Evolutionary conservation across 30 jellyfish, hydroid and myxozoan species (phyloP).

Genomic region (Phacellophora camtschatica): DNA sequence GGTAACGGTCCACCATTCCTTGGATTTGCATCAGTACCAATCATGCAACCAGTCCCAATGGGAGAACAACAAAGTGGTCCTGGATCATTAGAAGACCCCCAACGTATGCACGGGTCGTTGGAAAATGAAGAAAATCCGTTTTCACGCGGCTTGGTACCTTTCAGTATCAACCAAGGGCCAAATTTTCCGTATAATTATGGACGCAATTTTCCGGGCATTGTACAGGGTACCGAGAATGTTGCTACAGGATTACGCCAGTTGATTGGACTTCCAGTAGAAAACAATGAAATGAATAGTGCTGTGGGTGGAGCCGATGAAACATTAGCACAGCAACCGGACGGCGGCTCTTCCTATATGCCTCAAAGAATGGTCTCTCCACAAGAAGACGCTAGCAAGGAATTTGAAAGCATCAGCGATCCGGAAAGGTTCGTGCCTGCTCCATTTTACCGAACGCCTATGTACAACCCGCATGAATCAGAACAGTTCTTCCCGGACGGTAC

Average conservation of each 20-base stretch:
- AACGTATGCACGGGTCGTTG: too few relatives aligned
- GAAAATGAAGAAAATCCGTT: neutral
- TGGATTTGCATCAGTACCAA: slow-evolving; percentile 90
- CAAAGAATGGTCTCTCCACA: neutral
- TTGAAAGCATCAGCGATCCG: slow-evolving; percentile 67
- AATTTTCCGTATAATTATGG: neutral
- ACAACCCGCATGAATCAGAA: slow-evolving; percentile 86
- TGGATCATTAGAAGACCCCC: neutral
- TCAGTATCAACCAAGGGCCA: neutral
- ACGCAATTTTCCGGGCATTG: neutral
- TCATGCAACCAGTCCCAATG: slow-evolving; percentile 69
- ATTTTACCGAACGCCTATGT: slow-evolving; percentile 71
- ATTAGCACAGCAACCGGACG: neutral
- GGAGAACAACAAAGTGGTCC: neutral
- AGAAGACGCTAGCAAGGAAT: slow-evolving; percentile 52
- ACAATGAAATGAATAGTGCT: neutral
- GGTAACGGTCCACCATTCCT: slow-evolving; percentile 55
- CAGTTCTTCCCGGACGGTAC: slow-evolving; percentile 64
- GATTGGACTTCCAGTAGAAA: neutral
- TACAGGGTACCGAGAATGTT: slow-evolving; percentile 7
- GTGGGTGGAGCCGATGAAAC: slow-evolving; percentile 5
- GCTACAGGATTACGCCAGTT: neutral
- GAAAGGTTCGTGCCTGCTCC: slow-evolving; percentile 71
- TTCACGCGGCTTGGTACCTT: slow-evolving; percentile 8
- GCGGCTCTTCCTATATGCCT: neutral